Evolutionary conservation across 2,113 vertebrate genomes (phyloP), one percentile per base, ranked within the genome.

Genomic region (Ascaphus truei): DNA sequence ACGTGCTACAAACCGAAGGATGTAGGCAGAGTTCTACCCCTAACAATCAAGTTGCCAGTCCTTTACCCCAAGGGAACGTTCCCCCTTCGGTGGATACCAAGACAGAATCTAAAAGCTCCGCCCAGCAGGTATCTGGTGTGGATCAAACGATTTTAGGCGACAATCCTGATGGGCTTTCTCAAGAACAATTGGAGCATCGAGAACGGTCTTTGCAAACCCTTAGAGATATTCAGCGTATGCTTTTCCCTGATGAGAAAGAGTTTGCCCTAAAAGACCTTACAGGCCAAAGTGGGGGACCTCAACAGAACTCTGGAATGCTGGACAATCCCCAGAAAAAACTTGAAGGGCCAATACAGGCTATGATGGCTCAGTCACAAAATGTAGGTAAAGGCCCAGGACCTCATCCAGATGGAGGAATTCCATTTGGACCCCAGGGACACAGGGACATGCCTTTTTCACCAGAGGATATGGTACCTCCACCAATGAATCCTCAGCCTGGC

Each of bases 311-410:
- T 68, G 87, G 81, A 76, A 91, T 84, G 79, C 86, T 88, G 85
- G 92, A 91, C 80, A 94, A 85, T 82, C 85, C 92, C 72, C 92
- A 92, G 66, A 95, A 95, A 77, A 86, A 93, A 73, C 82, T 95
- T 20, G 95, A 97, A 84, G 96, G 96, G 56, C 95, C 96, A 0
- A 90, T 98, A 47, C 96, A 98, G 88, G 96, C 96, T 37, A 96
- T 98, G 96, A 96, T 98, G 86, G 94, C 94, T 50, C 96, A 98
- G 75, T 98, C 97, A 72, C 96, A 98, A 88, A 99, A 92, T 81
- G 90, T 98, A 13, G 94, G 96, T 27, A 96, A 96, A 76, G 90
- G 88, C 15, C 86, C 88, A 8, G 96, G 93, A 73, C 89, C 95
- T 73, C 93, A 95, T 82, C 91, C 94, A 72, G 95, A 97, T 53